Evolutionary conservation across 2,113 vertebrate genomes (phyloP), one percentile per base, ranked within the genome.

Genomic region (Heterochromis multidens): DNA sequence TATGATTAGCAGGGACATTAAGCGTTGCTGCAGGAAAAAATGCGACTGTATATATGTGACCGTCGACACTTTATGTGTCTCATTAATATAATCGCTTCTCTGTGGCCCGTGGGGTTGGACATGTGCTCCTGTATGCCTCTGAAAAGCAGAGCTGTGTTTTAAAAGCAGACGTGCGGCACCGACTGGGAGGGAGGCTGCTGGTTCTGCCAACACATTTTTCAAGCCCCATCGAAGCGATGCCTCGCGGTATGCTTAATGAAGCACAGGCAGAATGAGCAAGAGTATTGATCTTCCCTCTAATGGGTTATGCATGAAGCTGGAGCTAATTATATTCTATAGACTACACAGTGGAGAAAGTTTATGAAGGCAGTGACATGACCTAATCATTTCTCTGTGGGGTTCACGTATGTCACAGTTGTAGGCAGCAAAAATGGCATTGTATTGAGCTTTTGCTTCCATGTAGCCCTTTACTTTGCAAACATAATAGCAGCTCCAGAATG

Each of bases 161-260:
- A 43, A 61, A n/a, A 58, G 59, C 21, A 70, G 89, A 83, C 57
- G 4, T 57, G 60, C n/a, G 3, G 16, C 5, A 17, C 59, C 23
- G 37, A 67, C n/a, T 1, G 14, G 33, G 65, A 31, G 37, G 74
- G 60, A 76, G 82, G 58, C 67, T 21, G 62, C 70, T 13, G 67
- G 8, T 61, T 37, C 80, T 72, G 63, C 83, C 76, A 63, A 35
- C 59, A 67, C 87, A 72, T 86, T 86, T 87, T 79, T 81, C 77
- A 77, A 65, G 74, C 79, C 25, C 58, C 52, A 77, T 77, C 52
- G 58, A 84, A 40, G 63, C 58, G 81, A 84, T 43, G 91, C 27
- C 87, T 77, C 29, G 29, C 29, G 67, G 27, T 82, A 70, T 16
- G 40, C 87, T 81, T 92, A 91, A 93, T 92, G 91, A 95, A 91